These are phyloP conservation scores for Platycnemis pennipes DNA, from an alignment of 2,888 invertebrate species.

Conservation along the genomic window DNA sequence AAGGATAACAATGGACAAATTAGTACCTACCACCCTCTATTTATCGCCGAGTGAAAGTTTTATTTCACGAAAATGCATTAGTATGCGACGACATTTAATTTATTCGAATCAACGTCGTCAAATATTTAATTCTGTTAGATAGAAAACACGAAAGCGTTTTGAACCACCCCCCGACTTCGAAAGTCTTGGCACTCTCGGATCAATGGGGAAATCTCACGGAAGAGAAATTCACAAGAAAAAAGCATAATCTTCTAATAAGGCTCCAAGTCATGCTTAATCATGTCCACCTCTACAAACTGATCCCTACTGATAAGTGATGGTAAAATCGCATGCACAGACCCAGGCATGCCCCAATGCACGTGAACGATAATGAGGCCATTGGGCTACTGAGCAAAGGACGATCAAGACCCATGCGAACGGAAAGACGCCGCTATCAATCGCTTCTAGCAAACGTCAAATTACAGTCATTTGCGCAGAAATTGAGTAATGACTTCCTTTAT, in stretches of 20 bases:
- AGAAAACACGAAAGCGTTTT: slow-evolving; percentile 54
- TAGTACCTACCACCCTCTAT: not conserved
- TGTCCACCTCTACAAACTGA: not conserved
- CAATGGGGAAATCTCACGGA: slow-evolving; percentile 18
- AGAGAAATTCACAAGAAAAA: not conserved
- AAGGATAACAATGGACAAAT: not conserved
- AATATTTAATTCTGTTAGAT: slow-evolving; percentile 41
- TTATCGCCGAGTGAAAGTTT: slow-evolving; percentile 44
- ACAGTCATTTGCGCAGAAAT: not conserved
- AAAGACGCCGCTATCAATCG: not conserved
- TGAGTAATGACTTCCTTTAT: slow-evolving; percentile 10
- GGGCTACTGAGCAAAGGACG: not conserved
- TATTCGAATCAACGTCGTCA: slow-evolving; percentile 44
- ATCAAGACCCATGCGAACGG: not conserved
- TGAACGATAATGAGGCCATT: not conserved
- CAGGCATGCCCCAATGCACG: not conserved
- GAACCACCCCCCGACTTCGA: not conserved
- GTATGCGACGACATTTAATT: slow-evolving; percentile 50
- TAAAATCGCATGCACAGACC: not conserved
- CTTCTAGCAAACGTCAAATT: not conserved
- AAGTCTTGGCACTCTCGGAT: slow-evolving; percentile 11
- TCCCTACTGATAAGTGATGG: not conserved
- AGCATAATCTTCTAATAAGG: slow-evolving; percentile 16
- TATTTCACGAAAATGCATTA: slow-evolving; percentile 28
- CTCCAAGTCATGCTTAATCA: not conserved